phyloP scores from a whole-genome alignment of 2,888 invertebrate genomes.

The Julus scanicus region DNA sequence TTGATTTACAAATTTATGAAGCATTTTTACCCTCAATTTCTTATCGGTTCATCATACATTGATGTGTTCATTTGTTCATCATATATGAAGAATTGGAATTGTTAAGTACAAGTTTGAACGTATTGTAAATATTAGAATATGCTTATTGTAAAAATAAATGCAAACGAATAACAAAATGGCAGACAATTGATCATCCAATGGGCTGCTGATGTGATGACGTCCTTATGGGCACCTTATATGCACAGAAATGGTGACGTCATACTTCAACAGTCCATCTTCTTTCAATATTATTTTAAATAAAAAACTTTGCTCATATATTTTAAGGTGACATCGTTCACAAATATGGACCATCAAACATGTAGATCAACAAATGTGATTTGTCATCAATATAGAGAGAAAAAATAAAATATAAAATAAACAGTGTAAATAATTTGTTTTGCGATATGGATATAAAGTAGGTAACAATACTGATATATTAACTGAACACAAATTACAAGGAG shows the following conservation, averaged over 20 bases:
- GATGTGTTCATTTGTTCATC: too few relatives aligned
- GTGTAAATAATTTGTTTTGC: not conserved
- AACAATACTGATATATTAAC: conserved; percentile 7
- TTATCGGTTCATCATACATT: not conserved
- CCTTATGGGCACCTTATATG: not conserved
- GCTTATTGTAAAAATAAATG: not conserved
- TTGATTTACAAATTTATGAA: not conserved
- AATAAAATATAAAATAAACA: not conserved
- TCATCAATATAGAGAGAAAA: not conserved
- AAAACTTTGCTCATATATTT: not conserved
- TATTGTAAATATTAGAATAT: too few relatives aligned
- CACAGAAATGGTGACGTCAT: not conserved
- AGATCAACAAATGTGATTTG: not conserved
- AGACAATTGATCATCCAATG: not conserved
- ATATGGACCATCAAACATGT: too few relatives aligned
- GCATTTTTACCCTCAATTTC: not conserved
- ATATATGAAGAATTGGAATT: not conserved
- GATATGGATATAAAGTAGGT: not conserved
- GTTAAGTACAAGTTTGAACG: not conserved
- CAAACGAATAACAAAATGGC: not conserved
- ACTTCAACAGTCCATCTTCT: not conserved
- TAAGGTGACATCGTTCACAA: too few relatives aligned
- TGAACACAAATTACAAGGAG: conserved; percentile 9
- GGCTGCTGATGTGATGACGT: not conserved
- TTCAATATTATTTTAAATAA: not conserved